Percentiles rank a stretch among this genome's conserved stretches.
These are phyloP conservation scores for Drosophila trapezifrons DNA, from an alignment of 1,140 invertebrate genomes.

Conservation along the genomic window DNA sequence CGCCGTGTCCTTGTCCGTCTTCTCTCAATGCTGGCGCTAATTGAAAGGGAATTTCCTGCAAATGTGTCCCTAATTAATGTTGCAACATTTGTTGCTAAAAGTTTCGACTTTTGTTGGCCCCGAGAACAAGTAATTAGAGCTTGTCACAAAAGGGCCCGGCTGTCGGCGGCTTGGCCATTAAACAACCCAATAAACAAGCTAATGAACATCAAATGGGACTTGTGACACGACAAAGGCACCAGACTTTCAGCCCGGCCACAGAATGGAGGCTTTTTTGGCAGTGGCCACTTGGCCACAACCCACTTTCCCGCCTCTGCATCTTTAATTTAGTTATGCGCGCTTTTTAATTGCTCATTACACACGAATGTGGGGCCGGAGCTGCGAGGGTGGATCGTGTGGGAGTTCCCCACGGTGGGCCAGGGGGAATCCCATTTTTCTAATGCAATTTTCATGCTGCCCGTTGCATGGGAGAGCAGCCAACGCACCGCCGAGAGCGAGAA, in stretches of 20 bases:
- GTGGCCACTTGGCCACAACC: slow-evolving; percentile 16
- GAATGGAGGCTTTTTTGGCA: slow-evolving; percentile 35
- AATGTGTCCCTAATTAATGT: slow-evolving; percentile 67
- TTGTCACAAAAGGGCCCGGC: slow-evolving; percentile 45
- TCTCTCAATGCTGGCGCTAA: slow-evolving; percentile 45
- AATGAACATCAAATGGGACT: slow-evolving; percentile 36
- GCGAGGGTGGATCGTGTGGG: slow-evolving; percentile 7
- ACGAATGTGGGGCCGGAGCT: slow-evolving; percentile 5
- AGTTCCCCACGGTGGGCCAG: slow-evolving; percentile 1
- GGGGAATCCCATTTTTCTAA: slow-evolving; percentile 54
- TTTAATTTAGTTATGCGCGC: slow-evolving; percentile 69
- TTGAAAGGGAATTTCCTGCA: slow-evolving; percentile 67
- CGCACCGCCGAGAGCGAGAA: slow-evolving; percentile 37
- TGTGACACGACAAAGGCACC: slow-evolving; percentile 11
- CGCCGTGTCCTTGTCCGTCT: neutral
- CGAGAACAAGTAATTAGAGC: slow-evolving; percentile 66
- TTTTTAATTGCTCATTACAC: slow-evolving; percentile 70
- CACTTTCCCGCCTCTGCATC: slow-evolving; percentile 22
- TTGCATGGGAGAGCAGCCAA: slow-evolving; percentile 37
- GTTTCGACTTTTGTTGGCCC: slow-evolving; percentile 38
- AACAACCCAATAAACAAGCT: slow-evolving; percentile 44
- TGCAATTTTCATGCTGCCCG: slow-evolving; percentile 68
- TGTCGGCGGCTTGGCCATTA: slow-evolving; percentile 39
- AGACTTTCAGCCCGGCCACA: neutral
- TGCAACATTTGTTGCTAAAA: slow-evolving; percentile 58